Percentiles rank a stretch among this genome's conserved stretches.
Conservation (phyloP, 2,797 vertebrate species). For the Pristis pectinata region DNA sequence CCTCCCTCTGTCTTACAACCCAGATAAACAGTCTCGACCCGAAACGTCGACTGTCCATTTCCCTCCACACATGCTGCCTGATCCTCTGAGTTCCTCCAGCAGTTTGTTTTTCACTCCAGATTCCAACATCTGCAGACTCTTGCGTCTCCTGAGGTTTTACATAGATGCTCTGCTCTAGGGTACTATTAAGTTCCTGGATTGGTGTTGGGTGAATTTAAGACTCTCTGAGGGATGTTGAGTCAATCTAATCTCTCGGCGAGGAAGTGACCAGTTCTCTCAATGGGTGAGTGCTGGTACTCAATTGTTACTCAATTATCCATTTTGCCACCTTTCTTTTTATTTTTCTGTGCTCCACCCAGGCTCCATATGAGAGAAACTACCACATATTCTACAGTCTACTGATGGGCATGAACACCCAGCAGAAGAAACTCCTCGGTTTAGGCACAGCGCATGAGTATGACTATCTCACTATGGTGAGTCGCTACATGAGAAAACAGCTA, state of each 20-base stretch:
- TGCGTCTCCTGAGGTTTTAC: too few relatives aligned
- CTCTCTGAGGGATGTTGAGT: not conserved
- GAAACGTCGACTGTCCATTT: too few relatives aligned
- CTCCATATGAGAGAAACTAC: constrained; percentile 84
- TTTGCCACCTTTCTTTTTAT: not conserved
- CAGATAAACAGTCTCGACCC: too few relatives aligned
- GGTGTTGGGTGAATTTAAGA: not conserved
- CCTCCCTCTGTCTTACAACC: too few relatives aligned
- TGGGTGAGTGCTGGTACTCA: not conserved
- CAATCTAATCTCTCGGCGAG: not conserved
- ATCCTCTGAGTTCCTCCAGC: too few relatives aligned
- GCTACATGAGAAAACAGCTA: too few relatives aligned
- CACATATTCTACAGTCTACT: constrained; percentile 97
- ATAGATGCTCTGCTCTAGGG: too few relatives aligned
- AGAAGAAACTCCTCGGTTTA: constrained; percentile 81
- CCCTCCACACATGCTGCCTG: too few relatives aligned
- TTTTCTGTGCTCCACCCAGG: constrained; percentile 53
- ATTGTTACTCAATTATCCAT: not conserved
- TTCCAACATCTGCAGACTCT: too few relatives aligned
- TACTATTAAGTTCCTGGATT: not conserved
- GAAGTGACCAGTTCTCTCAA: too few relatives aligned
- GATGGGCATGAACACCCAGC: constrained; percentile 78
- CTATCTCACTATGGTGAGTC: constrained; percentile 79
- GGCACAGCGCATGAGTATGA: constrained; percentile 76
- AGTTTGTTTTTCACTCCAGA: too few relatives aligned